Base-by-base conservation (phyloP, 2,888 invertebrate species). In the Elegia similella region DNA sequence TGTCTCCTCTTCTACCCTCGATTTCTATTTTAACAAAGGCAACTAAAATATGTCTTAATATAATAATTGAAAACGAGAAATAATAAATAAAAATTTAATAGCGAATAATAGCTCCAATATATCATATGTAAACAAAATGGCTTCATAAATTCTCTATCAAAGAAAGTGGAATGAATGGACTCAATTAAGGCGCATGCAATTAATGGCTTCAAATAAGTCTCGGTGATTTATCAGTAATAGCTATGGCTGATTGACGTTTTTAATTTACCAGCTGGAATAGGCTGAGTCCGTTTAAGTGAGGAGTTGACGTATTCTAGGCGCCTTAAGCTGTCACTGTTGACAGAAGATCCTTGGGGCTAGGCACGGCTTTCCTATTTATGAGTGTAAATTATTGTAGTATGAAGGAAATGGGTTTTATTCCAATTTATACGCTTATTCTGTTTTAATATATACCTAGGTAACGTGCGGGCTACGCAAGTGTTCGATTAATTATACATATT, bases 221-320 rank as follows among this genome's bases (percentile, higher is more conserved):
- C 69, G 65, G 79, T 84, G 85, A 87, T 85, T 84, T 85, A 86
- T 87, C 82, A 84, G 83, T 82, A 77, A 81, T 80, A 83, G 80
- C 78, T 77, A 71, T 73, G 66, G 68, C 67, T 88, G 89, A 89
- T 87, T 87, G 88, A 87, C 88, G 84, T 84, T 87, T 89, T 88
- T 87, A 86, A 87, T 83, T 82, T 78, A 62, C 76, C 67, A 68
- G 62, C 68, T 69, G 66, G 69, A 71, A 72, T 62, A 66, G 66
- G 57, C 42, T 43, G 42, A 42, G 34, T n/a, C 32, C 63, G 63
- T 56, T 34, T 34, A 17, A 52, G 65, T 70, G 72, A 69, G 65
- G 62, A 68, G 62, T 66, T 64, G 65, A 70, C 67, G 68, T 61
- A 64, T 72, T 60, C 47, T 61, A 73, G 74, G 78, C 75, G 72